phyloP scores from a whole-genome alignment of 2,797 vertebrate genomes.

The Anguilla obscura region DNA sequence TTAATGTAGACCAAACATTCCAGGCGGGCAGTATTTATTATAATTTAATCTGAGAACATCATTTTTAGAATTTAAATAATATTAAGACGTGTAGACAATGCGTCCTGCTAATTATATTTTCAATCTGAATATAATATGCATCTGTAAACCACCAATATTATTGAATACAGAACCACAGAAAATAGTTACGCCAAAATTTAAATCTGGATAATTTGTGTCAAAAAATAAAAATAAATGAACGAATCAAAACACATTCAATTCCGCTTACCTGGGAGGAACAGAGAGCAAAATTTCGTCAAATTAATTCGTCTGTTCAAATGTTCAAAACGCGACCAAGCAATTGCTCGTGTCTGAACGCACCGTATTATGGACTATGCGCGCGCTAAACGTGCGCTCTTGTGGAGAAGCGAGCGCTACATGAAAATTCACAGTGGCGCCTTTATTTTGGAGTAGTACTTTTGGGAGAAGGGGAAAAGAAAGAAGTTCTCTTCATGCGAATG shows the following conservation, averaged over 20 bases:
- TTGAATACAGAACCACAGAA: background rate
- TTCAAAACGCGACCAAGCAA: background rate
- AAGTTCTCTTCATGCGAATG: slow-evolving; percentile 7
- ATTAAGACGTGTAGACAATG: background rate
- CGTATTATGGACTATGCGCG: background rate
- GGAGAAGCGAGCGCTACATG: background rate
- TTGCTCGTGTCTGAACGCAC: background rate
- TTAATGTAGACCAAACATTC: background rate
- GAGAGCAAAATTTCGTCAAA: slow-evolving; percentile 21
- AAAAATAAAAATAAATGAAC: background rate
- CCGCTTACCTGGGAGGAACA: slow-evolving; percentile 25
- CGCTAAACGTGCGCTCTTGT: background rate
- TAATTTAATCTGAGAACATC: background rate
- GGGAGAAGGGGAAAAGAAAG: slow-evolving; percentile 5
- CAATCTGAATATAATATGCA: background rate
- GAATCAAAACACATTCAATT: background rate
- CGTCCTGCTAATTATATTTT: background rate
- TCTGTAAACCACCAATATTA: background rate
- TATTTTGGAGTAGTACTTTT: background rate
- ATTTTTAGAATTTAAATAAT: background rate
- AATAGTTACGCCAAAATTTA: background rate
- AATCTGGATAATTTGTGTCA: background rate
- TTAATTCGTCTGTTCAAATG: slow-evolving; percentile 6
- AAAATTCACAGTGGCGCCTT: background rate
- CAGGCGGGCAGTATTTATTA: background rate